These are phyloP conservation scores for Psittacus erithacus DNA, from an alignment of 2,113 vertebrate genomes.

Conservation along the genomic window DNA sequence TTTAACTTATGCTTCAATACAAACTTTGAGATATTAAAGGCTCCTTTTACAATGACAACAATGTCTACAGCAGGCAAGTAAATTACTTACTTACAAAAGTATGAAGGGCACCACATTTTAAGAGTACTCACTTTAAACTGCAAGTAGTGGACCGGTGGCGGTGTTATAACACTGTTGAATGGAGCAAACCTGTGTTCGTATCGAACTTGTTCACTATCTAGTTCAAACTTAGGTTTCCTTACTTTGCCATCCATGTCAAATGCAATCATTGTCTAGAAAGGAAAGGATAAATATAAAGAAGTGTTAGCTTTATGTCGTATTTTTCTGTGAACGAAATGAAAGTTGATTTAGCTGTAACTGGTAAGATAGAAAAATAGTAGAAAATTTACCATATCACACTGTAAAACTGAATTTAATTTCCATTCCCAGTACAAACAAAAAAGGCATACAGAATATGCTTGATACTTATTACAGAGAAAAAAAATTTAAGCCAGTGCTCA, in stretches of 20 bases:
- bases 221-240: slow-evolving; percentile 95
- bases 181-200: slow-evolving; percentile 98
- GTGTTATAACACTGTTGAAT: slow-evolving; percentile 98
- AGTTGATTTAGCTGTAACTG: neutral
- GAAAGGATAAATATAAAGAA: neutral
- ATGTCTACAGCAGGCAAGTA: neutral
- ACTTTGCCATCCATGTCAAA: slow-evolving; percentile 99
- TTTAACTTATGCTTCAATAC: neutral
- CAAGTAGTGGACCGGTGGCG: slow-evolving; percentile 95
- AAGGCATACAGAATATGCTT: neutral
- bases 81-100: neutral
- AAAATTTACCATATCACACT: neutral
- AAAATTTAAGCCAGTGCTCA: neutral
- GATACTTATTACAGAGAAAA: neutral
- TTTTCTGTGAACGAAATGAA: neutral
- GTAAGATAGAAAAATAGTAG: neutral
- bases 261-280: slow-evolving; percentile 93
- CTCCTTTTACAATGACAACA: neutral
- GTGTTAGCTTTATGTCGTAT: neutral
- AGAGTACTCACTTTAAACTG: slow-evolving; percentile 91
- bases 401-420: neutral
- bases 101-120: neutral
- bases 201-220: slow-evolving; percentile 97
- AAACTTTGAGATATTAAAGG: neutral
- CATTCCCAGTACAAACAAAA: neutral